Conservation (phyloP, 2,113 vertebrate species). For the Electrona antarctica region DNA sequence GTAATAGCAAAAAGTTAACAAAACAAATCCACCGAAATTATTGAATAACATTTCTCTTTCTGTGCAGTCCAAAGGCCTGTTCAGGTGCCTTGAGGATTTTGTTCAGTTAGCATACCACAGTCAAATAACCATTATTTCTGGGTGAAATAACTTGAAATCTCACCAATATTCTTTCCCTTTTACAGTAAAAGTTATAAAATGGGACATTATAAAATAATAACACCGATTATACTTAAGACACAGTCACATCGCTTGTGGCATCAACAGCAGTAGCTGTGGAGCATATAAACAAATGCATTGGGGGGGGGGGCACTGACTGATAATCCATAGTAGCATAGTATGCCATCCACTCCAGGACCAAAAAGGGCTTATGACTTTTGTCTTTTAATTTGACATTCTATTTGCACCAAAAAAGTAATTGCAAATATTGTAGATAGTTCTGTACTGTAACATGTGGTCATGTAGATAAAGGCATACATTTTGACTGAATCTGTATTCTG, state of each 20-base stretch:
- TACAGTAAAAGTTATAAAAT: conserved; percentile 13
- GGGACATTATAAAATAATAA: conserved; percentile 17
- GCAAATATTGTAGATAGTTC: too few relatives aligned
- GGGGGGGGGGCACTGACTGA: background rate
- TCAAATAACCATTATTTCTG: conserved; percentile 6
- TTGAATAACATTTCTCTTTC: background rate
- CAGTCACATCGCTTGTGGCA: conserved; percentile 1
- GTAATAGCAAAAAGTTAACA: conserved; percentile 12
- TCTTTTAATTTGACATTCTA: too few relatives aligned
- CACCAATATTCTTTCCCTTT: conserved; percentile 33
- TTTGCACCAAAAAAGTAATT: too few relatives aligned
- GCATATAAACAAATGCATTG: conserved; percentile 3
- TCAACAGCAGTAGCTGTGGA: background rate
- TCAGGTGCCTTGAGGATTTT: too few relatives aligned
- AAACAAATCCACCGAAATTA: conserved; percentile 9
- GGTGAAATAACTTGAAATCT: background rate
- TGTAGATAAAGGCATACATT: too few relatives aligned
- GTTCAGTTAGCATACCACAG: conserved; percentile 15
- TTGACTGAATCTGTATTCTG: too few relatives aligned
- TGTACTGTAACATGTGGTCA: too few relatives aligned
- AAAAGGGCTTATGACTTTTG: background rate
- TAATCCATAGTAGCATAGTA: conserved; percentile 5
- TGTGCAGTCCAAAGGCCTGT: conserved; percentile 22
- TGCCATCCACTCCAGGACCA: conserved; percentile 21
- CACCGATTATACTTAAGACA: conserved; percentile 13